These are phyloP conservation scores for Myzus persicae DNA, from an alignment of 1,140 invertebrate genomes.

Conservation along the genomic window DNA sequence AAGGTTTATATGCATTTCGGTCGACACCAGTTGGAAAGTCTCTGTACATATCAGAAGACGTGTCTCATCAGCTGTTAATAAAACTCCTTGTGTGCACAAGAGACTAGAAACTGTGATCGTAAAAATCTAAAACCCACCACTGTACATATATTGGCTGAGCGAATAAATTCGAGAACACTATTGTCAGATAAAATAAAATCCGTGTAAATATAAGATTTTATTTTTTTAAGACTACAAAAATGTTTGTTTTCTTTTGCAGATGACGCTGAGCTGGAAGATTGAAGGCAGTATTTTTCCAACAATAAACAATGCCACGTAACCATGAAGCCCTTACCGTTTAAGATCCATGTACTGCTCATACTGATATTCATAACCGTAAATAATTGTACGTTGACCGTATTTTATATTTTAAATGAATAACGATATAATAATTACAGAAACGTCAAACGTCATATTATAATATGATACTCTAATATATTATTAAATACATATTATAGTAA, in stretches of 20 bases:
- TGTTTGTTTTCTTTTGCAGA: constrained; percentile 3
- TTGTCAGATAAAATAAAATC: constrained; percentile 18
- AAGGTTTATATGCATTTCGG: not conserved
- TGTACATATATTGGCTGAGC: not conserved
- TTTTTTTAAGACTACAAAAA: not conserved
- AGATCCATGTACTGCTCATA: constrained; percentile 45
- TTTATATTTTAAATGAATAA: not conserved
- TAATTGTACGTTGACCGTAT: not conserved
- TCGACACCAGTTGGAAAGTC: not conserved
- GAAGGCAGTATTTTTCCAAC: not conserved
- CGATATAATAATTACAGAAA: not conserved
- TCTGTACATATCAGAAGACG: not conserved
- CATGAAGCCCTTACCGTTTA: constrained; percentile 32
- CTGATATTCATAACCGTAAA: constrained; percentile 29
- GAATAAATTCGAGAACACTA: not conserved
- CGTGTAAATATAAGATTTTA: not conserved
- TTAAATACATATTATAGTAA: not conserved
- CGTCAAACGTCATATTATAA: not conserved
- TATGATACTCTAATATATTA: not conserved
- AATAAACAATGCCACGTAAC: constrained; percentile 42
- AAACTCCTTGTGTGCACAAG: not conserved
- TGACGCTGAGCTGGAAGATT: not conserved
- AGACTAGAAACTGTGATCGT: not conserved
- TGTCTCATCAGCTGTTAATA: not conserved
- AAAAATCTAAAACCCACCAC: not conserved